phyloP scores from a whole-genome alignment of 2,797 vertebrate genomes.

The Lepidocolaptes lacrymiger region DNA sequence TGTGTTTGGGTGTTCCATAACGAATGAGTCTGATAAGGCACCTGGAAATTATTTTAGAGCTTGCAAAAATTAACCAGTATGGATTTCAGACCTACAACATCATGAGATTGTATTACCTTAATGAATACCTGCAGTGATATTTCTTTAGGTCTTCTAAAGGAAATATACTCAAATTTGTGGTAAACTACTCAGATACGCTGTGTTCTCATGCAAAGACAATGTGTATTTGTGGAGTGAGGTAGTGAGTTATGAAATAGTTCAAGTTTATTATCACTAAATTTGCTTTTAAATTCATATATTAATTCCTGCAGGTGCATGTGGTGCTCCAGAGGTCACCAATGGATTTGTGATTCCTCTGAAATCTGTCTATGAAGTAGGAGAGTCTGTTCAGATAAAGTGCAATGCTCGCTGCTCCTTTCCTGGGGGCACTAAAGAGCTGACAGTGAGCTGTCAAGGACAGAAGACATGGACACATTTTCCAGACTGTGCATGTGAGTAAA shows the following conservation, averaged over 20 bases:
- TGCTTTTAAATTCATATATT: background rate
- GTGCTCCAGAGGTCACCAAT: background rate
- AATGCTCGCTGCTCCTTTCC: background rate
- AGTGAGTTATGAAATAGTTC: background rate
- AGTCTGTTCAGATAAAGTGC: background rate
- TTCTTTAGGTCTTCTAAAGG: background rate
- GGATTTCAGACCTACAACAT: background rate
- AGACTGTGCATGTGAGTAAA: conserved; percentile 1
- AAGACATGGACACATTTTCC: background rate
- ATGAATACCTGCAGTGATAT: background rate
- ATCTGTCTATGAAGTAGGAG: background rate
- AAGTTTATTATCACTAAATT: background rate
- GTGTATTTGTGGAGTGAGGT: background rate
- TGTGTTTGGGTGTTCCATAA: background rate
- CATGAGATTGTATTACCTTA: background rate
- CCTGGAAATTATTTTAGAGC: background rate
- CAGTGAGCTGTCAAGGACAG: background rate
- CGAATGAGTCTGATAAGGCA: background rate
- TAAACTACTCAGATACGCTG: background rate
- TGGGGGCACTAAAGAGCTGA: background rate
- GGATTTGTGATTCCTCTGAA: background rate
- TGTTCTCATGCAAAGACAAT: background rate
- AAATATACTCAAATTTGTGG: background rate
- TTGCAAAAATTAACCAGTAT: background rate
- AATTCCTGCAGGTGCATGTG: background rate